Percentiles rank a stretch among this genome's conserved stretches.
These are phyloP conservation scores for Lymantria dispar DNA, from an alignment of 2,888 invertebrate species.

Conservation along the genomic window DNA sequence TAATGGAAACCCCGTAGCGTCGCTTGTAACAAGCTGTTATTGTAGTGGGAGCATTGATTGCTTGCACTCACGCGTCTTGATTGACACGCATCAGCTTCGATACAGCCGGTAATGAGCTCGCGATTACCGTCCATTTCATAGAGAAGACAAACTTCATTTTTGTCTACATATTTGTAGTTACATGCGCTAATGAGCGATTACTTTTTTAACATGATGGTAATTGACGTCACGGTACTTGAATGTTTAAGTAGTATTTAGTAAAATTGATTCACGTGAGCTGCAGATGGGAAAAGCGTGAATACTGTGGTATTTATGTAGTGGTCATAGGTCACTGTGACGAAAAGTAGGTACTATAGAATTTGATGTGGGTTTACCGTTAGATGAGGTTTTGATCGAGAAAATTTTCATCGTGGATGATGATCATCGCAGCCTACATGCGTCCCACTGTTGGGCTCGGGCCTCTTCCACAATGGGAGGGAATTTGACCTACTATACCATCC, in stretches of 20 bases:
- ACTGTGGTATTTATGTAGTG: too few species aligned
- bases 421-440: too few species aligned
- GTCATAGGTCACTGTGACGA: too few species aligned
- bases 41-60: slow-evolving; percentile 57
- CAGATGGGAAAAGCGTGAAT: too few species aligned
- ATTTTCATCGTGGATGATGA: too few species aligned
- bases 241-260: slow-evolving; percentile 2
- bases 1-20: slow-evolving; percentile 61
- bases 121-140: slow-evolving; percentile 58
- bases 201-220: slow-evolving; percentile 38
- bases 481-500: too few species aligned
- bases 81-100: slow-evolving; percentile 68
- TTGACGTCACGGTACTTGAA: slow-evolving; percentile 42
- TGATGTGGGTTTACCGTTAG: too few species aligned
- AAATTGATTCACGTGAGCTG: too few species aligned
- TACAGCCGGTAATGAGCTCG: slow-evolving; percentile 62
- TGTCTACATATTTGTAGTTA: slow-evolving; percentile 42
- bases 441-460: too few species aligned
- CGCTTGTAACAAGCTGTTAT: slow-evolving; percentile 66
- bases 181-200: slow-evolving; percentile 48
- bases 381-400: too few species aligned
- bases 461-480: too few species aligned
- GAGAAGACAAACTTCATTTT: slow-evolving; percentile 50
- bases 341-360: too few species aligned
- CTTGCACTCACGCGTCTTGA: slow-evolving; percentile 51